These are phyloP conservation scores for Zaprionus davidi DNA, from an alignment of 1,140 invertebrate species.

Conservation along the genomic window DNA sequence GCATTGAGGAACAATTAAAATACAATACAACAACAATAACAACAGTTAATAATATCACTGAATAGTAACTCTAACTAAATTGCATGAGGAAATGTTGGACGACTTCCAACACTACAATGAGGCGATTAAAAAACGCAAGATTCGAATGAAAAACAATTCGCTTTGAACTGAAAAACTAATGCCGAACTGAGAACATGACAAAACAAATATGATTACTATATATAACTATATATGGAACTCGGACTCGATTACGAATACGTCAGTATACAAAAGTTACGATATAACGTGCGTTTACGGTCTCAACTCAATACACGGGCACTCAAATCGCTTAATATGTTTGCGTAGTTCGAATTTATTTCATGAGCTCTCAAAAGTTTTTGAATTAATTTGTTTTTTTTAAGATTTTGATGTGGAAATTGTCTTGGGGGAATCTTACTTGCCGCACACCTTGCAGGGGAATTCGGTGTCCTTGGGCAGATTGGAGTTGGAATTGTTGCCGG, in stretches of 20 bases:
- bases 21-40: conserved; percentile 84
- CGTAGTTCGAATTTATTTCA: conserved; percentile 45
- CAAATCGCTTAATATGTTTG: conserved; percentile 66
- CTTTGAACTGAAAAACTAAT: conserved; percentile 10
- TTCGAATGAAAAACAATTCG: neutral
- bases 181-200: neutral
- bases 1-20: conserved; percentile 79
- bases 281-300: conserved; percentile 79
- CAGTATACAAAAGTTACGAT: conserved; percentile 57
- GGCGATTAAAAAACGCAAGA: neutral
- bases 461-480: conserved; percentile 85
- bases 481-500: conserved; percentile 40
- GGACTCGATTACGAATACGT: conserved; percentile 25
- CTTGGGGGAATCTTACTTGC: conserved; percentile 94
- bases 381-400: conserved; percentile 22
- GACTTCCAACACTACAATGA: conserved; percentile 36
- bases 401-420: conserved; percentile 51
- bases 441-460: conserved; percentile 98
- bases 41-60: conserved; percentile 81
- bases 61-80: conserved; percentile 67
- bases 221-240: conserved; percentile 16
- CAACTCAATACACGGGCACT: conserved; percentile 80
- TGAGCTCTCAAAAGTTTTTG: neutral
- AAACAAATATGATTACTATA: conserved; percentile 10
- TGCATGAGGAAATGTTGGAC: conserved; percentile 24